phyloP scores from a whole-genome alignment of 2,113 vertebrate genomes.

The Dicaeum eximium region DNA sequence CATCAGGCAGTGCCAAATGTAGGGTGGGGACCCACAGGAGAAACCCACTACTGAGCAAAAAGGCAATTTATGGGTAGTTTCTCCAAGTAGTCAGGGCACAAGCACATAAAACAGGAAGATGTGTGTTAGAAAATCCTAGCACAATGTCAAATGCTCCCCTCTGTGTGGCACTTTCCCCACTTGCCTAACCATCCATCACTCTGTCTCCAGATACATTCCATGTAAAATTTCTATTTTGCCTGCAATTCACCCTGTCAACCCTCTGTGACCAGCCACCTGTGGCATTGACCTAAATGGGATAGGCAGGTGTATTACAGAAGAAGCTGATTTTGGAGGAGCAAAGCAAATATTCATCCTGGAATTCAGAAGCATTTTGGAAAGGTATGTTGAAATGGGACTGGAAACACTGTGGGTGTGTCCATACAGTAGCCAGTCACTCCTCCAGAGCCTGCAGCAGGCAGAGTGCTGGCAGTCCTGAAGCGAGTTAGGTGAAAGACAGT shows the following conservation, averaged over 20 bases:
- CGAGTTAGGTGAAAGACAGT: neutral
- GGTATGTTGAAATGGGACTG: neutral
- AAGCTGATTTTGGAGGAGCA: neutral
- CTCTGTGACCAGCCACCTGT: neutral
- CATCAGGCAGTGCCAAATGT: neutral
- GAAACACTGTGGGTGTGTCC: neutral
- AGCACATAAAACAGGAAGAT: neutral
- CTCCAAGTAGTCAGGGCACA: neutral
- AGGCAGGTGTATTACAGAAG: neutral
- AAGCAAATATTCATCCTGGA: neutral
- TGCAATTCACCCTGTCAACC: neutral
- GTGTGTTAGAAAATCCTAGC: neutral
- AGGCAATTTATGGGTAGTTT: neutral
- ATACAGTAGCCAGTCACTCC: neutral
- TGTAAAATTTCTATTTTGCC: neutral
- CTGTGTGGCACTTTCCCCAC: accelerated
- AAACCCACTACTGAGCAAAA: neutral
- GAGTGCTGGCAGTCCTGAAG: neutral
- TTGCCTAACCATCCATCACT: neutral
- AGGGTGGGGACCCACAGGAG: neutral
- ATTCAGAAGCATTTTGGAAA: neutral
- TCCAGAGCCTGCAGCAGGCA: neutral
- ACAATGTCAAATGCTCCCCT: accelerated
- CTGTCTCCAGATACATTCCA: neutral
- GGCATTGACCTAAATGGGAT: neutral